phyloP scores from a whole-genome alignment of 2,797 vertebrate genomes.

The Bucorvus abyssinicus region DNA sequence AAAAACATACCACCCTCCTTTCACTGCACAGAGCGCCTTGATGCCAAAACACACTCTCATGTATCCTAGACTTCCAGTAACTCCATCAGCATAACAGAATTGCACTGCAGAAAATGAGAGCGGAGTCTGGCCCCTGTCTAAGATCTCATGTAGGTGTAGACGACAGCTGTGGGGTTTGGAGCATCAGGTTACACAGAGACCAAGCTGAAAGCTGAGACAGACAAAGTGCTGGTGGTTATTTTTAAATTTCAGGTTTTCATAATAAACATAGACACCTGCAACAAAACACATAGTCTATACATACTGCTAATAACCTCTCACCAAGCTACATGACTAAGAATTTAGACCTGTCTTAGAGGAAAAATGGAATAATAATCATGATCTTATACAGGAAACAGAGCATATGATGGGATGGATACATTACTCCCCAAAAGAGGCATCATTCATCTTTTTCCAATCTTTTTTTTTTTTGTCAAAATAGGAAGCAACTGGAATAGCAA shows the following conservation, averaged over 20 bases:
- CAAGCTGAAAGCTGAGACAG: slow-evolving; percentile 1
- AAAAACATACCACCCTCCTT: background rate
- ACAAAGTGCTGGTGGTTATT: background rate
- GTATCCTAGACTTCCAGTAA: background rate
- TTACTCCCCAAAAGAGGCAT: background rate
- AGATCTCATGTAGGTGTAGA: background rate
- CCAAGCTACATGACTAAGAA: background rate
- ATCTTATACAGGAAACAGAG: background rate
- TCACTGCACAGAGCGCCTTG: background rate
- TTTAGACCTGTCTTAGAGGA: slow-evolving; percentile 17
- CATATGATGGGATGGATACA: background rate
- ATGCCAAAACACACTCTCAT: background rate
- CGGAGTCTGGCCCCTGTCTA: background rate
- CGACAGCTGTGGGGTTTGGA: background rate
- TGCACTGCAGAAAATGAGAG: background rate
- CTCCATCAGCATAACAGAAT: background rate
- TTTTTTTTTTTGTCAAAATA: background rate
- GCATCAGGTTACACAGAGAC: slow-evolving; percentile 7
- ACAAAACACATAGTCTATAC: background rate
- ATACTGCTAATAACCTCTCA: slow-evolving; percentile 2
- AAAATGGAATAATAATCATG: slow-evolving; percentile 35
- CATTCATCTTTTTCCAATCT: background rate
- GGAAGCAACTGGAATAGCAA: background rate
- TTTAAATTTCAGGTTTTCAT: slow-evolving; percentile 14
- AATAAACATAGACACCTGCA: slow-evolving; percentile 50